Base-by-base conservation (phyloP, 2,888 invertebrate species). In the Pedicia rivosa region DNA sequence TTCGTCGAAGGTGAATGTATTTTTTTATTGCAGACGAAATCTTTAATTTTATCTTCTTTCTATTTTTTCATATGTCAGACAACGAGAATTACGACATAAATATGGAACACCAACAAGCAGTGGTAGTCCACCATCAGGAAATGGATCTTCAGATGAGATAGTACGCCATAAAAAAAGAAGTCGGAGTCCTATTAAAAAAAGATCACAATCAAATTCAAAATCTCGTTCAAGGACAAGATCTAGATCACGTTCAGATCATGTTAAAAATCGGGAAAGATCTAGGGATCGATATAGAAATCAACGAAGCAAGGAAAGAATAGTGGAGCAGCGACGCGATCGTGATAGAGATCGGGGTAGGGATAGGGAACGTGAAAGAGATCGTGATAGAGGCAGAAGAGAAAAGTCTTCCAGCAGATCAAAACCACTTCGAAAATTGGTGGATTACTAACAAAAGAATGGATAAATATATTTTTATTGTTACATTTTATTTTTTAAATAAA, bases 61-160 rank as follows among this genome's bases (percentile, higher is more conserved):
- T n/a, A 9, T 20, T 30, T 36, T 34, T 40, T 40, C 42, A 30
- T 46, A 45, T 59, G 62, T 36, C 54, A 84, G 84, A 50, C 87
- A 88, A 63, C 72, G 88, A 44, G 88, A 88, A 58, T 72, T 81
- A 57, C 72, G 88, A 26, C 88, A 88, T 45, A 67, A 68, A 40
- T 68, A 67, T 44, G 66, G 65, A 28, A 59, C 66, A 15, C 59
- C 66, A n/a, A 54, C 45, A 6, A 46, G 46, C 2, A 46, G 44
- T 36, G 24, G 19, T 29, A 38, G 38, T n/a, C 39, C 43, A 14
- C 29, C 26, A 4, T 41, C 41, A n/a, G n/a, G n/a, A n/a, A n/a
- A n/a, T n/a, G n/a, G n/a, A n/a, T n/a, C n/a, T n/a, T n/a, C n/a
- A n/a, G n/a, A n/a, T n/a, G n/a, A n/a, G n/a, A n/a, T n/a, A n/a